Evolutionary conservation across 2,113 vertebrate genomes (phyloP).

Genomic region (Chionomys nivalis): DNA sequence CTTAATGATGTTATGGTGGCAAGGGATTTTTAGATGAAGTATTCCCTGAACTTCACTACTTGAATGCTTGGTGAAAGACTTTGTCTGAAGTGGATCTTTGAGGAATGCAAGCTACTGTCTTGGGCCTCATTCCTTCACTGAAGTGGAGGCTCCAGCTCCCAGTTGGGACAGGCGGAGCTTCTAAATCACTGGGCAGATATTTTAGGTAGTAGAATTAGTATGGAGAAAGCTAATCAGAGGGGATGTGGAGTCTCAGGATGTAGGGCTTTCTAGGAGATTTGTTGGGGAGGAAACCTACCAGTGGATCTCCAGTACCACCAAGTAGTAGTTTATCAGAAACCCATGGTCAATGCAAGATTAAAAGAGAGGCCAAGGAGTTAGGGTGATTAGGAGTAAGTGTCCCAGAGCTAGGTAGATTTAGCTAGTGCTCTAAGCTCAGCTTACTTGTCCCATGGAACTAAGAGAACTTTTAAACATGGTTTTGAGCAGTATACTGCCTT

Average conservation of each 20-base stretch:
- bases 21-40: not conserved
- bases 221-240: not conserved
- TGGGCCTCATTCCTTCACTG: not conserved
- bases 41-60: too few relatives aligned
- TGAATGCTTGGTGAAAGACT: not conserved
- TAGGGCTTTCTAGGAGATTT: slow-evolving; percentile 4
- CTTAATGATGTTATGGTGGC: not conserved
- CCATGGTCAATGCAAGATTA: not conserved
- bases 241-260: not conserved
- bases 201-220: not conserved
- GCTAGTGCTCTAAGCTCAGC: not conserved
- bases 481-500: not conserved
- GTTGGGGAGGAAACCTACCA: slow-evolving; percentile 2
- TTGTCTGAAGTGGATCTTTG: not conserved
- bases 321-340: not conserved
- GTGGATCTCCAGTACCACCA: not conserved
- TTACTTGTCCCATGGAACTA: not conserved
- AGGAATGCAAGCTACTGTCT: not conserved
- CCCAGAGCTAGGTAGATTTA: not conserved
- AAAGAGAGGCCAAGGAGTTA: not conserved
- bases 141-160: not conserved
- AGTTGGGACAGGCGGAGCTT: too few relatives aligned
- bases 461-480: not conserved
- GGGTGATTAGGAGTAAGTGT: not conserved
- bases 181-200: not conserved